Base-by-base conservation (phyloP, 1,140 invertebrate species). In the Adelges cooleyi region DNA sequence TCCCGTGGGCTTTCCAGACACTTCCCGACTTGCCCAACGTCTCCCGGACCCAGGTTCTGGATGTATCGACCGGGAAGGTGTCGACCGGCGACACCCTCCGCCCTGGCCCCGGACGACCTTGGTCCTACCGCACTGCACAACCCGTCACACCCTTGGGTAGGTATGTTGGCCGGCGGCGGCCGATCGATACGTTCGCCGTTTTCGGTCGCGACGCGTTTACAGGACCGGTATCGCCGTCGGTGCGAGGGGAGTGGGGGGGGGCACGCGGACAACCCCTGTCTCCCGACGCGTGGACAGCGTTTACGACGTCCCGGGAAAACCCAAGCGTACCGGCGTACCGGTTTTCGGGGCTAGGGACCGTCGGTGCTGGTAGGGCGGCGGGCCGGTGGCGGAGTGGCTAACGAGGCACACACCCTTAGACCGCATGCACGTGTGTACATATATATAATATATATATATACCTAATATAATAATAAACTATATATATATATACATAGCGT, bases 81-180 rank as follows among this genome's bases (percentile, higher is more conserved):
- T n/a, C n/a, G n/a, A n/a, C n/a, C n/a, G n/a, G n/a, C n/a, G n/a
- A n/a, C n/a, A n/a, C n/a, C n/a, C n/a, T n/a, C n/a, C n/a, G n/a
- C n/a, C n/a, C n/a, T n/a, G n/a, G n/a, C n/a, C n/a, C 29, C 5
- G 10, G 11, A 23, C 17, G 53, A 59, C 54, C 54, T 59, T 59
- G 54, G 54, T 59, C 54, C 54, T 59, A 59, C 54, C 54, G 40
- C 54, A 59, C 54, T 59, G 44, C 40, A 40, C 40, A 40, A 46
- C 40, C 54, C 40, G 40, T 17, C 10, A 27, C 40, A n/a, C 40
- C 5, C 11, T 33, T 33, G 5, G 18, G 42, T 27, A n/a, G 33
- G 33, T 22, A 20, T 6, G 49, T 3, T 2, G 10, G 23, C 1
- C 13, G 10, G 40, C 40, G 40, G 40, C 11, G 4, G 11, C 40